These are phyloP conservation scores for Vespertilio murinus DNA, from an alignment of 2,797 vertebrate genomes.

Conservation along the genomic window DNA sequence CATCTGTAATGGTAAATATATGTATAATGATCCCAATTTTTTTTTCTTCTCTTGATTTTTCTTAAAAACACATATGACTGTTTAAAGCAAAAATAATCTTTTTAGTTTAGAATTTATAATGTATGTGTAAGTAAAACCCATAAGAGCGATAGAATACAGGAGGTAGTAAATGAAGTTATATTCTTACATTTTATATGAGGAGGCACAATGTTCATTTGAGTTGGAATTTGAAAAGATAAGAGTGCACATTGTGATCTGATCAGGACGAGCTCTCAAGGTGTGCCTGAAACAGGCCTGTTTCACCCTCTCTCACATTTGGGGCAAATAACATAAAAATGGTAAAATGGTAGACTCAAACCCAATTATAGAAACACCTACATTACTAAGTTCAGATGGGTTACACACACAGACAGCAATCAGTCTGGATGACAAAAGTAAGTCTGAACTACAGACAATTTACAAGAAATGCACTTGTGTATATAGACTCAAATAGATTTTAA, in stretches of 20 bases:
- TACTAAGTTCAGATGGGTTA: not conserved
- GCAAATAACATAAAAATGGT: not conserved
- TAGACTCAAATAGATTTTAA: not conserved
- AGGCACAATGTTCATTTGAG: not conserved
- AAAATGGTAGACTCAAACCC: not conserved
- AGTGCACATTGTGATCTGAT: not conserved
- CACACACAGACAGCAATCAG: not conserved
- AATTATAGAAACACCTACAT: not conserved
- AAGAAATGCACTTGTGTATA: not conserved
- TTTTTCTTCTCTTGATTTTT: not conserved
- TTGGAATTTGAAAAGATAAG: not conserved
- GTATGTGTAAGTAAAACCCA: not conserved
- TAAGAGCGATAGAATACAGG: not conserved
- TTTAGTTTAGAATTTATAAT: not conserved
- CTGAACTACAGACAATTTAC: not conserved
- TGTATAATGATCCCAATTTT: not conserved
- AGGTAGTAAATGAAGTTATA: not conserved
- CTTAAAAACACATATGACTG: not conserved
- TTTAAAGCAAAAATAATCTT: constrained; percentile 1
- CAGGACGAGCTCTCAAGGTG: not conserved
- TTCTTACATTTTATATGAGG: not conserved
- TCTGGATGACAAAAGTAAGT: not conserved
- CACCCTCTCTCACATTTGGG: not conserved
- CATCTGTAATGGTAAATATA: not conserved
- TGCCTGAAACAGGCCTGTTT: not conserved